These are phyloP conservation scores for Rhopalosiphum nymphaeae DNA, from an alignment of 2,888 invertebrate genomes.

Conservation along the genomic window DNA sequence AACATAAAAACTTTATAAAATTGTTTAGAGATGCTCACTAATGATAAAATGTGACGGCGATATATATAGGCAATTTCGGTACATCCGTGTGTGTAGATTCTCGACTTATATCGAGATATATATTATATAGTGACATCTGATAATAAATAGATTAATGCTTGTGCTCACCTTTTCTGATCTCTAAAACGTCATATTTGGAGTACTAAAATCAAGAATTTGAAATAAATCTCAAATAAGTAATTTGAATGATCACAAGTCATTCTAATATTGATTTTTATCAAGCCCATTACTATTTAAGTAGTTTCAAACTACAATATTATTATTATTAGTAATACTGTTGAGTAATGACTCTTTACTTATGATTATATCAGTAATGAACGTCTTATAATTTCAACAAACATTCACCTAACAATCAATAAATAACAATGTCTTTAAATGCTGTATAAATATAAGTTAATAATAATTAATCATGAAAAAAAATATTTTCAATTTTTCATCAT, in stretches of 20 bases:
- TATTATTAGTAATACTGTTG: not conserved
- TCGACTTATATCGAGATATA: not conserved
- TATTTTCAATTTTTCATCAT: not conserved
- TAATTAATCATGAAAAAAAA: not conserved
- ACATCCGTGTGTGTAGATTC: not conserved
- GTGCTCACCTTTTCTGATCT: not conserved
- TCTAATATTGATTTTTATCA: not conserved
- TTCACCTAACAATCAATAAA: not conserved
- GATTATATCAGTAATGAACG: not conserved
- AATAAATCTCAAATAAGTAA: too few species aligned
- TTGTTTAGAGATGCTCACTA: not conserved
- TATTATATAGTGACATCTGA: not conserved
- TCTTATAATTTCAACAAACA: not conserved
- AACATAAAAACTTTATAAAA: not conserved
- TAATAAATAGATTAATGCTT: not conserved
- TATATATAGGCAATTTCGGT: slow-evolving; percentile 59
- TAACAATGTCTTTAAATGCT: not conserved
- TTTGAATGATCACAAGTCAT: not conserved
- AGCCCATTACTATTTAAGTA: not conserved
- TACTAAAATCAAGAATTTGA: not conserved
- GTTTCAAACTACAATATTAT: not conserved
- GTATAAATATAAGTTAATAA: not conserved
- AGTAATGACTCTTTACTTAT: not conserved
- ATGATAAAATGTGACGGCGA: not conserved
- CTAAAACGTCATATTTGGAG: not conserved